Base-by-base conservation (phyloP, 2,888 invertebrate genomes). In the Drosophila monieri region DNA sequence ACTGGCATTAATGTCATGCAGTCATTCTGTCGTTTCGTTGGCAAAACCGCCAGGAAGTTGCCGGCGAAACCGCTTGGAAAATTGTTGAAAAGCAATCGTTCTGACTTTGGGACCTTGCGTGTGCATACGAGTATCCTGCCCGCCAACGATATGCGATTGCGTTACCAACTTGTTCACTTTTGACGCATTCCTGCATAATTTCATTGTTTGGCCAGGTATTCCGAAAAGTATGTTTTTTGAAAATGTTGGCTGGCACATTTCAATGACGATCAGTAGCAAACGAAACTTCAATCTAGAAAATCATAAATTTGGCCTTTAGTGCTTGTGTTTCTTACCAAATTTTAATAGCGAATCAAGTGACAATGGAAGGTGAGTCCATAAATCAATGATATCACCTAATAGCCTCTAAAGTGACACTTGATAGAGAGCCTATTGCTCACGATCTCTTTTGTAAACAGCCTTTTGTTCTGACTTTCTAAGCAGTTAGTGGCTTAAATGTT, bases 1-100 rank as follows among this genome's bases (percentile, higher is more conserved):
- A 88, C 85, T 88, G 88, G 81, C 88, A 81, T 88, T 81, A 81
- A 81, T 81, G 88, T 80, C 81, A 88, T 69, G 68, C 86, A 70
- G 77, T 51, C 78, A 71, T 80, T 65, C 78, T 73, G 76, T 41
- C 69, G 73, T 73, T 85, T 66, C 67, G 71, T 72, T 73, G 84
- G 18, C 27, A 43, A 30, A 43, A 32, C 23, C 30, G 30, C 44
- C 47, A 71, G 51, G 61, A 68, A 72, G 62, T 51, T 44, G 65
- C 21, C 41, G 54, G 66, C 52, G 54, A 61, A 58, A 47, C 76
- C 86, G 74, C 65, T 80, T 60, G 84, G 77, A 76, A 81, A 81
- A 84, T 80, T 80, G 78, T 78, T 59, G 55, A 59, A 71, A 76
- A 62, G 83, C 83, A 78, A 85, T 83, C 73, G 48, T 39, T 41